Conservation (phyloP, 2,888 invertebrate genomes). For the Mythimna impura region DNA sequence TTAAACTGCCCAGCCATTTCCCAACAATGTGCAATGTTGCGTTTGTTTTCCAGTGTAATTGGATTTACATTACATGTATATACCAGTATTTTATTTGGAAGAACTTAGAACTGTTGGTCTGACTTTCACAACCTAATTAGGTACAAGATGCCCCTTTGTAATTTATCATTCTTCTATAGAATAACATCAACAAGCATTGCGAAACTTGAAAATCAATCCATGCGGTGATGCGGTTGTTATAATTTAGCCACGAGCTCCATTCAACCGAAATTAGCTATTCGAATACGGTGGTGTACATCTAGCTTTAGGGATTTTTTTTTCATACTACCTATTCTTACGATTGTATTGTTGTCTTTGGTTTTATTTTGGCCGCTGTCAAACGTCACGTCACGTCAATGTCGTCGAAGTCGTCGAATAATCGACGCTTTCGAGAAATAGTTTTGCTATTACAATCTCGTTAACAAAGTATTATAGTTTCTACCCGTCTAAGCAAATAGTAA, state of each 20-base stretch:
- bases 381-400: constrained; percentile 59
- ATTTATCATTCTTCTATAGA: neutral
- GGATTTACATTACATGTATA: neutral
- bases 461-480: constrained; percentile 45
- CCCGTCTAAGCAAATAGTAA: constrained; percentile 36
- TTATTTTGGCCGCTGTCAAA: constrained; percentile 33
- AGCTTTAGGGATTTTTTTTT: neutral
- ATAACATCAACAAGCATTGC: too few relatives aligned
- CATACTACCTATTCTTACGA: too few relatives aligned
- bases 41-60: neutral
- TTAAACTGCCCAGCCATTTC: neutral
- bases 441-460: constrained; percentile 40
- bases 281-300: too few relatives aligned
- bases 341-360: constrained; percentile 16
- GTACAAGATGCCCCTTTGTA: neutral
- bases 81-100: neutral
- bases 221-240: neutral
- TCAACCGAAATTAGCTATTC: too few relatives aligned
- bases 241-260: neutral
- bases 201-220: neutral
- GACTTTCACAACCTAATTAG: neutral
- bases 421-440: constrained; percentile 61
- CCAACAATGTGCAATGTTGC: neutral
- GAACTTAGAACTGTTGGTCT: neutral
- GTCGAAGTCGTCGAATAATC: constrained; percentile 55